Evolutionary conservation across 1,140 invertebrate species (phyloP).

Genomic region (Metopolophium dirhodum): DNA sequence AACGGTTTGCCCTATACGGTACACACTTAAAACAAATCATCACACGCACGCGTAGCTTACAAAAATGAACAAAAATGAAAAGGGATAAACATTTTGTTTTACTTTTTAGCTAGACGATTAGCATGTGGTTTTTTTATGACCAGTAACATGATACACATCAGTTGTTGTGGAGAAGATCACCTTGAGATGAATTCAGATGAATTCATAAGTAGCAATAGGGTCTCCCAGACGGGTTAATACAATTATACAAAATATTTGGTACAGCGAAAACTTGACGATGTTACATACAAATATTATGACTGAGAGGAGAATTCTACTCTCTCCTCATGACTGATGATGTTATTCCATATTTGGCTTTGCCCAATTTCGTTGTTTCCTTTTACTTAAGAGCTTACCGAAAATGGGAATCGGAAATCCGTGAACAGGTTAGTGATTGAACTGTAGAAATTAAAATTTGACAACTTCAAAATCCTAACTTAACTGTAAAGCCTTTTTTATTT

Average conservation of each 20-base stretch:
- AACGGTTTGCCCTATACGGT: not conserved
- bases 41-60: not conserved
- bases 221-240: conserved; percentile 10
- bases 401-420: conserved; percentile 33
- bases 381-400: not conserved
- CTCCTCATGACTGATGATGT: not conserved
- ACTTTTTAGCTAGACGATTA: not conserved
- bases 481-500: not conserved
- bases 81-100: not conserved
- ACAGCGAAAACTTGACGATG: not conserved
- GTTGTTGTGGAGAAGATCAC: conserved; percentile 16
- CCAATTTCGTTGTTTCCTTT: conserved; percentile 32
- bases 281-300: not conserved
- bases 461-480: not conserved
- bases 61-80: not conserved
- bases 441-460: conserved; percentile 36
- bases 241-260: not conserved
- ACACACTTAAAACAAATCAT: not conserved
- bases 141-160: not conserved
- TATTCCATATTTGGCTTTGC: not conserved
- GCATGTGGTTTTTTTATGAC: not conserved
- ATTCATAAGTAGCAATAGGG: not conserved
- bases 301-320: conserved; percentile 4
- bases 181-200: conserved; percentile 38
- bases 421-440: not conserved